A percentile compares a stretch with the other conserved stretches of the same genome.
Evolutionary conservation across 2,888 invertebrate genomes (phyloP).

Genomic region (Salticus scenicus): DNA sequence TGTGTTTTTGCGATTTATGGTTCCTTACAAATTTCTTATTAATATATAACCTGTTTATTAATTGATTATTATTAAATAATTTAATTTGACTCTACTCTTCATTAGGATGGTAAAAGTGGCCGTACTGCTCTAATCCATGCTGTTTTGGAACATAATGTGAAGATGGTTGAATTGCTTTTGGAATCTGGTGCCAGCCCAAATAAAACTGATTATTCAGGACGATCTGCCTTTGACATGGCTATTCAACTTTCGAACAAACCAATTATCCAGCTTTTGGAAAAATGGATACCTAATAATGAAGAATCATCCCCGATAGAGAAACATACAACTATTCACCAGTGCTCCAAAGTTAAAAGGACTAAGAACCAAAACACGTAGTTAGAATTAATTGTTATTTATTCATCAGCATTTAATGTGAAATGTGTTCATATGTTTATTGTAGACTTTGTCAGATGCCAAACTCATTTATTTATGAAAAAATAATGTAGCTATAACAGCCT

Average conservation of each 20-base stretch:
- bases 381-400: no score
- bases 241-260: constrained; percentile 18
- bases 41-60: no score
- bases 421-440: no score
- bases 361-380: background rate
- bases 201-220: constrained; percentile 52
- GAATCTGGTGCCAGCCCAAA: constrained; percentile 36
- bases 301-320: background rate
- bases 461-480: no score
- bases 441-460: no score
- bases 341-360: background rate
- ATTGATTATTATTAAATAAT: no score
- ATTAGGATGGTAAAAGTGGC: constrained; percentile 67
- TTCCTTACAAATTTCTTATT: no score
- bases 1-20: no score
- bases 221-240: constrained; percentile 48
- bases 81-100: background rate
- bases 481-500: no score
- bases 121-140: constrained; percentile 59
- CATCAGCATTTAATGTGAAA: no score
- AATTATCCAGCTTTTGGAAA: constrained; percentile 11
- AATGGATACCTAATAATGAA: background rate
- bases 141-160: constrained; percentile 37
- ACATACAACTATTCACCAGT: background rate
- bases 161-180: constrained; percentile 44